Evolutionary conservation across 2,797 vertebrate species (phyloP), one percentile per base, ranked within the genome.

Genomic region (Gymnothorax javanicus): DNA sequence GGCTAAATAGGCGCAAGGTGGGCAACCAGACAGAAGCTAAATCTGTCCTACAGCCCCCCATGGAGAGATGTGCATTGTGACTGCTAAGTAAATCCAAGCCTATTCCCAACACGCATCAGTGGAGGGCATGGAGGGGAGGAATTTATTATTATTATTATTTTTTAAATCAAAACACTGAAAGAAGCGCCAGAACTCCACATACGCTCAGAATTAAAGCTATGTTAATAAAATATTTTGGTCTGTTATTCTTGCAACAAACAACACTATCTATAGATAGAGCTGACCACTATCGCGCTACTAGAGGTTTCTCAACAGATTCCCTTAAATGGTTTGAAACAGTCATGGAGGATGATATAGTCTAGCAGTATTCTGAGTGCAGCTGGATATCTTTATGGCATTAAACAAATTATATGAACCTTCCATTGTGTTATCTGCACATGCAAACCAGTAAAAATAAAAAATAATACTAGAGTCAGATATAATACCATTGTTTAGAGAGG

Each of bases 131-230:
- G 58, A 15, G 6, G 58, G 58, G 58, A 15, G 33, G 33, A 43
- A 43, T 43, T 43, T 43, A 43, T 43, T 43, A 43, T 43, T 43
- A 43, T 43, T 43, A 43, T 43, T 43, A 43, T 43, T 43, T 43
- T 43, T 43, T 1, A 43, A 43, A 2, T 43, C 33, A 43, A 43
- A 43, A 43, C 33, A 43, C 33, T n/a, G 67, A 83, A 75, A 79
- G 79, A 7, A 89, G 87, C 90, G 92, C 93, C 91, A 87, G 90
- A 94, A 88, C 85, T 86, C 88, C 82, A 87, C 94, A 94, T 95
- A 94, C 95, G 95, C 88, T 93, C 86, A 87, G 88, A 73, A 88
- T 95, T 96, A 94, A 89, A 90, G 88, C 85, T 27, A 84, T 94
- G 90, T 94, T 90, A 89, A 64, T 89, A 90, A 89, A 92, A 90